phyloP scores from a whole-genome alignment of 2,113 vertebrate species.

The Ardeotis arabs region DNA sequence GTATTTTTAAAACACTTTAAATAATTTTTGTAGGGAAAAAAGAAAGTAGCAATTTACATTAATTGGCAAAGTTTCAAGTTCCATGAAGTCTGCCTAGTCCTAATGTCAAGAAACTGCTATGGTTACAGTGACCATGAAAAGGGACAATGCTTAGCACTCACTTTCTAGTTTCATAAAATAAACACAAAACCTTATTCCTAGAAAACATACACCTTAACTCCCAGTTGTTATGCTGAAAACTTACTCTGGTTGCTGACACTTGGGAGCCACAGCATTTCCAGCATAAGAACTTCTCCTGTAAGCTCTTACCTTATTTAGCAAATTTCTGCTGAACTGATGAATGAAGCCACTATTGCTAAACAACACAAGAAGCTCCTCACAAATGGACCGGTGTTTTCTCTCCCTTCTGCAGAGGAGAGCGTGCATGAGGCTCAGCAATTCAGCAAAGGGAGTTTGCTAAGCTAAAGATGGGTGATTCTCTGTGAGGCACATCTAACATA shows the following conservation, averaged over 20 bases:
- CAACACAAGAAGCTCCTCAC: neutral
- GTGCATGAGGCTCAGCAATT: neutral
- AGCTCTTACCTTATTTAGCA: neutral
- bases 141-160: neutral
- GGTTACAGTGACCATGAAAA: neutral
- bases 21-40: neutral
- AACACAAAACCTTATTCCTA: neutral
- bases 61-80: neutral
- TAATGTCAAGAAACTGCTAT: neutral
- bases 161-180: neutral
- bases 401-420: neutral
- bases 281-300: neutral
- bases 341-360: neutral
- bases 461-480: neutral
- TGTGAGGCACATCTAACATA: neutral
- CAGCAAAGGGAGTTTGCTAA: neutral
- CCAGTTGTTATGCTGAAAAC: neutral
- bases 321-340: neutral
- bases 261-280: neutral
- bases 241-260: neutral
- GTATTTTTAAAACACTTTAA: neutral
- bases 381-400: neutral
- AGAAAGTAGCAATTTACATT: neutral
- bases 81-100: neutral
- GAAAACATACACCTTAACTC: neutral